Evolutionary conservation across 2,113 vertebrate species (phyloP), one percentile per base, ranked within the genome.

Genomic region (Ondatra zibethicus): DNA sequence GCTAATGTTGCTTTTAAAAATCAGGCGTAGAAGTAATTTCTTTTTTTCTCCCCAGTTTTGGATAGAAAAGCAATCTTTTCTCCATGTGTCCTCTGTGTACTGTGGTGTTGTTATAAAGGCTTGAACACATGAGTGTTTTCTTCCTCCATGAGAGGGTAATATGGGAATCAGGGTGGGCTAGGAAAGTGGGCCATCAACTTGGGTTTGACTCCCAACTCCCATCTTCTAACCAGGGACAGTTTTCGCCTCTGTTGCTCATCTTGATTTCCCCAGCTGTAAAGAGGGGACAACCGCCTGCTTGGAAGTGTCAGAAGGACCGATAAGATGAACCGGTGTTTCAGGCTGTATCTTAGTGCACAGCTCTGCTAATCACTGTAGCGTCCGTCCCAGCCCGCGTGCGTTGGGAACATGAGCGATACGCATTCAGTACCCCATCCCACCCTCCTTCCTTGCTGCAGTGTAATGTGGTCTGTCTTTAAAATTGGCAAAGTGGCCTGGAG

Each of bases 21-120:
- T 92, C 68, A 80, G 21, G 72, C 50, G 91, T 91, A 91, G 78
- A 93, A 76, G 75, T 93, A n/a, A 70, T 86, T 78, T 63, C 36
- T 25, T n/a, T 61, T 61, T 61, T 23, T 21, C 58, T 81, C 72
- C 36, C 73, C 68, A 92, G 47, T 94, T 95, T 92, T 58, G 3
- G 33, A 29, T 10, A 33, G 76, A 77, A 50, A 81, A 94, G 72
- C 76, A 80, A 88, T 50, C 45, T 94, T 91, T 39, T 82, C 29
- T 82, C 29, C 76, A n/a, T 75, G 21, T 70, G 95, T 77, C 63
- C 61, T 68, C 0, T 16, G 5, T 72, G 4, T 70, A 45, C 70
- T 31, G 19, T 0, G 0, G 84, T 80, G 11, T 7, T 50, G 0
- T 84, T 84, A 68, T 52, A 91, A 88, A 81, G 86, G 50, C 31